Evolutionary conservation across 2,113 vertebrate species (phyloP).

Genomic region (Sturnira hondurensis): DNA sequence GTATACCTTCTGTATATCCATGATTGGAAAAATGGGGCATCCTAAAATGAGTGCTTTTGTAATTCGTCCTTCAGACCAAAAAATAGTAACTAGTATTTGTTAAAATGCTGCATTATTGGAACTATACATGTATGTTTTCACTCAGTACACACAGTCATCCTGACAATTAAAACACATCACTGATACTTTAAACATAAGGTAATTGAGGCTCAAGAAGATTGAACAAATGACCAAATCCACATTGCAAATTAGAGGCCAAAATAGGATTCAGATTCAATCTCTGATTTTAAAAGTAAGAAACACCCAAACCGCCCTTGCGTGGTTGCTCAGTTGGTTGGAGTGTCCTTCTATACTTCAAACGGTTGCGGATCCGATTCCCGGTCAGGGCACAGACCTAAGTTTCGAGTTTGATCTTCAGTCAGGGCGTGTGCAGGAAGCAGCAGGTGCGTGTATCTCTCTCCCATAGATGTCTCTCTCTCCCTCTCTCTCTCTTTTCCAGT

Average conservation of each 20-base stretch:
- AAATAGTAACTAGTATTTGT: conserved; percentile 32
- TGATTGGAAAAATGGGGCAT: background rate
- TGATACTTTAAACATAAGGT: background rate
- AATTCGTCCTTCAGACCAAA: background rate
- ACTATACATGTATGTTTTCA: background rate
- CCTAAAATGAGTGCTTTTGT: background rate
- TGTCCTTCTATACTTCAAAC: too few species aligned
- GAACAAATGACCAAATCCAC: background rate
- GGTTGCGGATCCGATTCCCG: too few species aligned
- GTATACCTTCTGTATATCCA: background rate
- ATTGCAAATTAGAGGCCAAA: background rate
- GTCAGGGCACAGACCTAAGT: too few species aligned
- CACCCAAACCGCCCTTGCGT: too few species aligned
- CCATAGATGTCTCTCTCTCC: too few species aligned
- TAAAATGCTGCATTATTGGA: background rate
- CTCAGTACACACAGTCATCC: background rate
- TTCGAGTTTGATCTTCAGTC: too few species aligned
- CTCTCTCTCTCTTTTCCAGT: too few species aligned
- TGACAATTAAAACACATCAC: background rate
- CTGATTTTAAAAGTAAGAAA: background rate
- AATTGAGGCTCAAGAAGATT: background rate
- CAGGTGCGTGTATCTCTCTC: too few species aligned
- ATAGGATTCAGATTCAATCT: background rate
- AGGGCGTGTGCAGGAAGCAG: too few species aligned
- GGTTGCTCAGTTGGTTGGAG: too few species aligned